Evolutionary conservation across 2,797 vertebrate species (phyloP).

Genomic region (Centroberyx gerrardi): DNA sequence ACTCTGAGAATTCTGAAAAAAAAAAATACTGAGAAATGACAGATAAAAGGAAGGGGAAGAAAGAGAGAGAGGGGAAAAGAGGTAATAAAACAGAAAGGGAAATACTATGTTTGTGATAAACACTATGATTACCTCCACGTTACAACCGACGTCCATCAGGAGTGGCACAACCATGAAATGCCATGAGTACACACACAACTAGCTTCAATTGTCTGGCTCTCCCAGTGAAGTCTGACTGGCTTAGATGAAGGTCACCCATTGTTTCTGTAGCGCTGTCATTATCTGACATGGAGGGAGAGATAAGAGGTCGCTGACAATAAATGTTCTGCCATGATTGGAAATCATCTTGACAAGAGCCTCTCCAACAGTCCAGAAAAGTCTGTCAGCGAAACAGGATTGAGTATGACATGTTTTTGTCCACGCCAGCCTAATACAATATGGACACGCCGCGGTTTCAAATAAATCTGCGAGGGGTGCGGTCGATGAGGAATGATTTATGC

Average conservation of each 20-base stretch:
- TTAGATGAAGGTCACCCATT: slow-evolving; percentile 70
- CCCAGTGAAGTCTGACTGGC: slow-evolving; percentile 10
- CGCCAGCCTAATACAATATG: slow-evolving; percentile 14
- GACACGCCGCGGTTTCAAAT: slow-evolving; percentile 32
- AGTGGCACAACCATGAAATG: slow-evolving; percentile 22
- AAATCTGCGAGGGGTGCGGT: slow-evolving; percentile 17
- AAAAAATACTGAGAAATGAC: slow-evolving; percentile 14
- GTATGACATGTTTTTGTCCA: slow-evolving; percentile 52
- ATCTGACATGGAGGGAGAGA: slow-evolving; percentile 67
- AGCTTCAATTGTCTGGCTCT: slow-evolving; percentile 27
- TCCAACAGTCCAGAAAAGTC: slow-evolving; percentile 50
- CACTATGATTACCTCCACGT: slow-evolving; percentile 33
- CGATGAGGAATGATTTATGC: slow-evolving; percentile 40
- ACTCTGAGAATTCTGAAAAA: slow-evolving; percentile 55
- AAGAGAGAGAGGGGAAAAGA: not conserved
- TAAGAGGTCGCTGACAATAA: slow-evolving; percentile 69
- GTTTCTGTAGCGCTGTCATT: slow-evolving; percentile 66
- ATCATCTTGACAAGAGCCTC: slow-evolving; percentile 75
- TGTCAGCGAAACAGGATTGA: slow-evolving; percentile 53
- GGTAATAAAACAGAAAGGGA: not conserved
- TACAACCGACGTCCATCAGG: slow-evolving; percentile 24
- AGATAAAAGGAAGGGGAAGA: not conserved
- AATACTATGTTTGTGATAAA: slow-evolving; percentile 19
- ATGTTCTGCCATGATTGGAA: slow-evolving; percentile 68
- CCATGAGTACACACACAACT: not conserved